These are phyloP conservation scores for Triplophysa dalaica DNA, from an alignment of 2,113 vertebrate species.

Conservation along the genomic window DNA sequence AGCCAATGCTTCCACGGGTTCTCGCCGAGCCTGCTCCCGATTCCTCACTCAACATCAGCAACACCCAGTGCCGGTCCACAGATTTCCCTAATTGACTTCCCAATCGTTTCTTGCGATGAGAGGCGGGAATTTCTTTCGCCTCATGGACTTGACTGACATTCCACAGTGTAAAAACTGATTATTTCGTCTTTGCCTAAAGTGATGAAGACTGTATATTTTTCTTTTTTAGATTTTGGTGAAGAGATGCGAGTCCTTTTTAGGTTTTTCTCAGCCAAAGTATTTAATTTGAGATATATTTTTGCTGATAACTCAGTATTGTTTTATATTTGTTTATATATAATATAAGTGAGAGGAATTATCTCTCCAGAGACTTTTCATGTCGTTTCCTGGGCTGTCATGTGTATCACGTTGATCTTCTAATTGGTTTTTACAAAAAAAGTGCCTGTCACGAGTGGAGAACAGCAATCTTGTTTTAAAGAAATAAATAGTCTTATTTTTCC, in stretches of 20 bases:
- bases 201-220: conserved; percentile 52
- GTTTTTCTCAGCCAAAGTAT: conserved; percentile 54
- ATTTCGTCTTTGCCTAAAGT: conserved; percentile 49
- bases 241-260: conserved; percentile 42
- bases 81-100: conserved; percentile 52
- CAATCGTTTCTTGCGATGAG: neutral
- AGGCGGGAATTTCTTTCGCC: conserved; percentile 6
- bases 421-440: conserved; percentile 54
- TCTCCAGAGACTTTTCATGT: conserved; percentile 31
- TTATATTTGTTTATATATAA: conserved; percentile 44
- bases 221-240: conserved; percentile 48
- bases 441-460: conserved; percentile 43
- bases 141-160: conserved; percentile 55
- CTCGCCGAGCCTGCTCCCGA: conserved; percentile 11
- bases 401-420: conserved; percentile 42
- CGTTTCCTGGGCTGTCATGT: conserved; percentile 37
- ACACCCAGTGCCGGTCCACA: conserved; percentile 28
- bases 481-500: conserved; percentile 22
- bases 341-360: conserved; percentile 42
- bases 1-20: conserved; percentile 54
- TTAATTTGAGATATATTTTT: conserved; percentile 53
- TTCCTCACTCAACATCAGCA: conserved; percentile 29
- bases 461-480: conserved; percentile 41
- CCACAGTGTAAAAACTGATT: conserved; percentile 56
- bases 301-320: conserved; percentile 47